Base-by-base conservation (phyloP, 37 sponge, comb jelly and placozoan genomes). In the Spongilla lacustris region DNA sequence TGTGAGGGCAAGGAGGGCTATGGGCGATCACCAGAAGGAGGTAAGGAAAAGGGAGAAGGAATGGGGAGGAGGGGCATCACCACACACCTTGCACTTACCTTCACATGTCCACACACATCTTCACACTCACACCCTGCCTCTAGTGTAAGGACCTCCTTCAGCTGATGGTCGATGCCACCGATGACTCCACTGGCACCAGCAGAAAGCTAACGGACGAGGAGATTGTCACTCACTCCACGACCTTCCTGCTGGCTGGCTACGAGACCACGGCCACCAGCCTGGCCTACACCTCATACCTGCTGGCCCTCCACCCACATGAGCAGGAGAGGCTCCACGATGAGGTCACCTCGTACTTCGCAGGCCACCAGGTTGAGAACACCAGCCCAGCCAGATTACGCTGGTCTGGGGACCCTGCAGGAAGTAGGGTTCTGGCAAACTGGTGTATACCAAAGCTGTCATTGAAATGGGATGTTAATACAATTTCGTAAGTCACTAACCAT, bases 191-290 rank as follows among this genome's bases (percentile, higher is more conserved):
- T 23, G 69, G 29, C 9, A 23, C 22, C 10, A 76, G 36, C 23
- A 30, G 75, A 67, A 71, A 29, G 33, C 73, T 89, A 29, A 79
- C 88, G 24, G 88, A 92, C 24, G 83, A 88, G 73, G 83, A 88
- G 48, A 79, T 92, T 77, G 76, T 83, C 0, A 79, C 50, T 0
- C 86, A 89, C 49, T 79, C 86, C 29, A 41, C 77, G 2, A 77
- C 72, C 27, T 92, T 92, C 86, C 68, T 92, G 24, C 68, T 88
- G 67, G 93, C 93, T 28, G 93, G 93, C 38, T 85, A 85, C 71
- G 93, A 92, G 77, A 92, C 93, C 48, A 92, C 93, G 32, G 74
- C 88, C 69, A 92, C 37, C 41, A 73, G 81, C 66, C 85, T 92
- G 38, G n/a, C 81, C 29, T 92, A 76, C 80, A 46, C 50, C 32